phyloP scores from a whole-genome alignment of 2,888 invertebrate genomes.

The Antheraea assamensis region DNA sequence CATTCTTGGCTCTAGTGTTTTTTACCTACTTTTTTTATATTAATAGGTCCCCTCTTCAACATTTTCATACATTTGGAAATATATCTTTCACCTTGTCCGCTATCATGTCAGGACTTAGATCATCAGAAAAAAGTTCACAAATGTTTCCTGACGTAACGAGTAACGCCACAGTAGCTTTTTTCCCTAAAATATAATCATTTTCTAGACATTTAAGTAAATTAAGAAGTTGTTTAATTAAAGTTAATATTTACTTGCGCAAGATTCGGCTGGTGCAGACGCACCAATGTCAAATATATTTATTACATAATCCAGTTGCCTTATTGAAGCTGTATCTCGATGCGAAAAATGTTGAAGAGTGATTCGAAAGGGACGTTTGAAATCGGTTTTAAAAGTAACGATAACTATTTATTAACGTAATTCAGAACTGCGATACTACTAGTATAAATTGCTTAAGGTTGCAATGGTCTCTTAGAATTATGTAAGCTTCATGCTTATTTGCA shows the following conservation, averaged over 20 bases:
- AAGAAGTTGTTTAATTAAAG: not conserved
- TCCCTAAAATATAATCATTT: slow-evolving; percentile 55
- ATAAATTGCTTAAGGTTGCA: not conserved
- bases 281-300: too few relatives aligned
- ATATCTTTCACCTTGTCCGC: not conserved
- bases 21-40: too few relatives aligned
- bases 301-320: too few relatives aligned
- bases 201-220: slow-evolving; percentile 7
- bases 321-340: too few relatives aligned
- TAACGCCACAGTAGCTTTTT: slow-evolving; percentile 42
- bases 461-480: not conserved
- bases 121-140: slow-evolving; percentile 35
- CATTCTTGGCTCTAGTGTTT: too few relatives aligned
- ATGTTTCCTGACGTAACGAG: slow-evolving; percentile 33
- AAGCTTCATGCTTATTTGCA: not conserved
- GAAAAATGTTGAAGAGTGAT: too few relatives aligned
- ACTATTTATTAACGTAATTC: not conserved
- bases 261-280: too few relatives aligned
- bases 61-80: not conserved
- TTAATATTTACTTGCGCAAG: not conserved
- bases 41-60: not conserved
- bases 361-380: too few relatives aligned
- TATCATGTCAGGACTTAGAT: slow-evolving; percentile 29
- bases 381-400: not conserved
- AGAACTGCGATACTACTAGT: not conserved